Evolutionary conservation across 2,113 vertebrate species (phyloP).

Genomic region (Ailuropoda melanoleuca): DNA sequence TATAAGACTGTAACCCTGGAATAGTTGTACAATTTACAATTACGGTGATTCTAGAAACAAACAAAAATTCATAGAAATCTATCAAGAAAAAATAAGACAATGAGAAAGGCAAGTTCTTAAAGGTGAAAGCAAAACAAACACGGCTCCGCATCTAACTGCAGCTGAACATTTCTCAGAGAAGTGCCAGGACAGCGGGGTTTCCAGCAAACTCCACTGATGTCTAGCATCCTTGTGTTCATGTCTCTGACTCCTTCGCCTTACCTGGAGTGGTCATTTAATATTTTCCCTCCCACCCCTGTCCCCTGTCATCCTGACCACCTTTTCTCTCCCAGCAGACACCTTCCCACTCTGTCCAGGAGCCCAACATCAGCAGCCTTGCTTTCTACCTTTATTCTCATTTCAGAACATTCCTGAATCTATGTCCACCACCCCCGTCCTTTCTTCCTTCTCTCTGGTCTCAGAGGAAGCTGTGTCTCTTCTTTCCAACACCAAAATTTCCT

Average conservation of each 20-base stretch:
- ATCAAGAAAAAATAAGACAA: background rate
- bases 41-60: background rate
- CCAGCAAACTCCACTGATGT: fast-evolving
- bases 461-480: background rate
- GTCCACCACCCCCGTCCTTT: background rate
- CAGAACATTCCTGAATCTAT: background rate
- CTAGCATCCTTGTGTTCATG: background rate
- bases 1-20: background rate
- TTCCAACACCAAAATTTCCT: background rate
- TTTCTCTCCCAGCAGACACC: background rate
- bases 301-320: background rate
- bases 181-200: background rate
- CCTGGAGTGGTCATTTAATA: background rate
- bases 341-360: background rate
- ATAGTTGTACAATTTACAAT: background rate
- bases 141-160: background rate
- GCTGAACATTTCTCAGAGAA: background rate
- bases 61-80: background rate
- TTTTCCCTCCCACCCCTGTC: background rate
- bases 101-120: background rate
- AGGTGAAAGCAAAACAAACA: background rate
- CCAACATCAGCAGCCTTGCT: background rate
- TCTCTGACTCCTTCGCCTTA: background rate
- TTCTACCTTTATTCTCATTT: background rate
- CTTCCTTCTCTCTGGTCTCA: background rate